A percentile compares a stretch with the other conserved stretches of the same genome.
Evolutionary conservation across 2,113 vertebrate genomes (phyloP).

Genomic region (Gallinago paraguaiae): DNA sequence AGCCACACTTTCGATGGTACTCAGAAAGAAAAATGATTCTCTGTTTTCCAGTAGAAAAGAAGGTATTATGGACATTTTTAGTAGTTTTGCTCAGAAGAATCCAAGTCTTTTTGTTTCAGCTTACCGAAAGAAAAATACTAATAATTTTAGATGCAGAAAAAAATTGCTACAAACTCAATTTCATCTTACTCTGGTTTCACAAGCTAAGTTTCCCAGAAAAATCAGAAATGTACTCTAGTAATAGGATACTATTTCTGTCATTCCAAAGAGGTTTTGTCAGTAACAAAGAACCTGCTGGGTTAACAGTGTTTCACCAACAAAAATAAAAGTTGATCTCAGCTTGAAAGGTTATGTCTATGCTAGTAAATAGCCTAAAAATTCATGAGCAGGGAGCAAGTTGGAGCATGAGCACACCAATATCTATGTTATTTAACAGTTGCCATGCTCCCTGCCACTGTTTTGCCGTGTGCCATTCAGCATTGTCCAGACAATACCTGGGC

Average conservation of each 20-base stretch:
- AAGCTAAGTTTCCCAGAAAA: conserved; percentile 25
- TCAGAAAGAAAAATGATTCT: conserved; percentile 26
- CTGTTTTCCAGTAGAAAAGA: background rate
- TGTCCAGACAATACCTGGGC: background rate
- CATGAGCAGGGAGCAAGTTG: background rate
- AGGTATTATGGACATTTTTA: background rate
- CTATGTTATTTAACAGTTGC: background rate
- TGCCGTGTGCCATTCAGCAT: background rate
- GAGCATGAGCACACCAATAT: background rate
- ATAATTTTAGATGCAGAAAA: background rate
- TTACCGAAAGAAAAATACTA: background rate
- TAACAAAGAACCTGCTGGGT: background rate
- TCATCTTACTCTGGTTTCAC: conserved; percentile 20
- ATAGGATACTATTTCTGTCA: conserved; percentile 25
- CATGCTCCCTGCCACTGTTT: background rate
- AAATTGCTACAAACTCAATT: background rate
- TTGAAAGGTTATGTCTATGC: background rate
- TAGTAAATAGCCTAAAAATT: background rate
- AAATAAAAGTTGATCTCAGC: background rate
- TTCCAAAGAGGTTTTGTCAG: background rate
- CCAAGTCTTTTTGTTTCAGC: background rate
- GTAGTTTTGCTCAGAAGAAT: background rate
- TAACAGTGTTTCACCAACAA: background rate
- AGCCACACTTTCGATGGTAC: conserved; percentile 42
- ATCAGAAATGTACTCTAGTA: background rate